phyloP scores from a whole-genome alignment of 92 coral and sea anemone genomes.

The Galaxea fascicularis region DNA sequence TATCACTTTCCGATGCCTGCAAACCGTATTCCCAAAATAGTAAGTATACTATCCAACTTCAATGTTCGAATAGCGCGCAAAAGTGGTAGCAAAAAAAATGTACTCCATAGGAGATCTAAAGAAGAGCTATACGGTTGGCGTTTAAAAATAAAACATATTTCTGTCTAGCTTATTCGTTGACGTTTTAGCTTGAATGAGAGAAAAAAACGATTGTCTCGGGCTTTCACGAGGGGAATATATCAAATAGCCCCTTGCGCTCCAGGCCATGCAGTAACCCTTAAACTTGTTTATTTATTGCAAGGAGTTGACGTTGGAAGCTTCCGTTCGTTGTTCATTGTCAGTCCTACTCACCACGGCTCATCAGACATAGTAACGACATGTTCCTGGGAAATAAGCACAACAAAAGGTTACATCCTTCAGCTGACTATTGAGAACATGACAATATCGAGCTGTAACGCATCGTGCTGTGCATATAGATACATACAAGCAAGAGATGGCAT shows the following conservation, averaged over 20 bases:
- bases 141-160: too few species aligned
- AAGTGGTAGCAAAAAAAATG: too few species aligned
- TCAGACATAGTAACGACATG: neutral
- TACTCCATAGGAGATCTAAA: too few species aligned
- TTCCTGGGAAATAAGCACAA: slow-evolving; percentile 3
- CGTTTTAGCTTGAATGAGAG: too few species aligned
- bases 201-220: too few species aligned
- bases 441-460: neutral
- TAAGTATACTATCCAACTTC: neutral
- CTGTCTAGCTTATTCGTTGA: too few species aligned
- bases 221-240: too few species aligned
- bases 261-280: too few species aligned
- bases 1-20: slow-evolving; percentile 2
- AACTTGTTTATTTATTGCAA: neutral
- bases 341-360: neutral
- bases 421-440: neutral
- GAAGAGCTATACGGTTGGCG: too few species aligned
- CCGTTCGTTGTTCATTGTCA: neutral
- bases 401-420: slow-evolving; percentile 22
- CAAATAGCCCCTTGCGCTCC: too few species aligned
- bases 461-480: slow-evolving; percentile 1
- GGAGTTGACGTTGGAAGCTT: neutral
- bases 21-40: neutral
- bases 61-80: neutral
- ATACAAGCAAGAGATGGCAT: slow-evolving; percentile 7